Evolutionary conservation across 2,797 vertebrate genomes (phyloP).

Genomic region (Scyliorhinus canicula): DNA sequence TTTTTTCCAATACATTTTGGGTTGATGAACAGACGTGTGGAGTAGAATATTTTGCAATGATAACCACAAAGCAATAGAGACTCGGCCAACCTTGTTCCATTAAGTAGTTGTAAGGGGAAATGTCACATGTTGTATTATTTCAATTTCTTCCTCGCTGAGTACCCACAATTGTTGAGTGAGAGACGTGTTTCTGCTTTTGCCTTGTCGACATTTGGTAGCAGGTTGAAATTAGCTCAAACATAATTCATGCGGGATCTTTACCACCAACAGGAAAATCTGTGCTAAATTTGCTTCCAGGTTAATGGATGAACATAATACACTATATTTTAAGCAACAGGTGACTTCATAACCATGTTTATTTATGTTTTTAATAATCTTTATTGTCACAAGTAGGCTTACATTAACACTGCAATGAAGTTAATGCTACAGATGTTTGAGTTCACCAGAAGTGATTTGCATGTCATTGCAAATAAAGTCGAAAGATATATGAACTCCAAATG

Average conservation of each 20-base stretch:
- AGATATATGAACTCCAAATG: neutral
- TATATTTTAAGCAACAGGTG: neutral
- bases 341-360: neutral
- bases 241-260: neutral
- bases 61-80: neutral
- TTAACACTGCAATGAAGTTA: too few relatives aligned
- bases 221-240: neutral
- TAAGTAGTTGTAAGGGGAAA: neutral
- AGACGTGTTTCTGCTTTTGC: neutral
- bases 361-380: too few relatives aligned
- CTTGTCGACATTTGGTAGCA: neutral
- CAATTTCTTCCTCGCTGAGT: neutral
- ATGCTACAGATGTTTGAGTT: neutral
- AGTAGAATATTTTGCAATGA: neutral
- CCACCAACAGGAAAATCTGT: neutral
- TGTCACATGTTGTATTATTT: neutral
- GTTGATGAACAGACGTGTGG: neutral
- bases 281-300: neutral
- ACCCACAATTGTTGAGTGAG: neutral
- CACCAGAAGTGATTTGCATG: neutral
- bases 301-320: neutral
- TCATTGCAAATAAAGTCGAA: neutral
- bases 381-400: too few relatives aligned
- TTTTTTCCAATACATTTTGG: neutral
- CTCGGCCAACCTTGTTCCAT: neutral